phyloP scores from a whole-genome alignment of 2,797 vertebrate species.

The Aphelocoma californica region DNA sequence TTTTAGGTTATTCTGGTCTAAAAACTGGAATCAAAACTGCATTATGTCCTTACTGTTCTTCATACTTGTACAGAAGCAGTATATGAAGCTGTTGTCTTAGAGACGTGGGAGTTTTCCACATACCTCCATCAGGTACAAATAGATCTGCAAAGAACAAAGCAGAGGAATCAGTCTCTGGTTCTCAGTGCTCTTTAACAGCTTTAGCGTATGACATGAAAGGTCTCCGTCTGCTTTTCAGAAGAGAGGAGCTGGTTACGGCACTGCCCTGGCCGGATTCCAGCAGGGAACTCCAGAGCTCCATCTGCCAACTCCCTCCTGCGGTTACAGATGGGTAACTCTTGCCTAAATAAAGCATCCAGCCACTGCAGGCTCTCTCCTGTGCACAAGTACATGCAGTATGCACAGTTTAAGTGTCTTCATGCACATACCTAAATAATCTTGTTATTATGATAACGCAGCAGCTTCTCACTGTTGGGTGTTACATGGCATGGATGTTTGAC shows the following conservation, averaged over 20 bases:
- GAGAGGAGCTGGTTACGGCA: not conserved
- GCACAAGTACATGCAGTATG: not conserved
- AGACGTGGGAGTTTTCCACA: not conserved
- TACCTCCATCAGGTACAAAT: not conserved
- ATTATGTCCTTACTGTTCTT: not conserved
- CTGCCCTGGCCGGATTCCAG: not conserved
- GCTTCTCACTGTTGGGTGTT: not conserved
- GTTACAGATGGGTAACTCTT: not conserved
- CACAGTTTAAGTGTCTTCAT: not conserved
- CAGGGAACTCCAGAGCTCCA: not conserved
- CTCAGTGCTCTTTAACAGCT: not conserved
- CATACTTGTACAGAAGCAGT: not conserved
- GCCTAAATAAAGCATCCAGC: not conserved
- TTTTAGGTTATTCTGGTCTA: not conserved
- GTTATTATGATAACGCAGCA: not conserved
- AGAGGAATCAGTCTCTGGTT: not conserved
- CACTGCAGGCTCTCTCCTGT: not conserved
- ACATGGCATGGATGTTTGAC: not conserved
- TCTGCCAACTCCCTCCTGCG: not conserved
- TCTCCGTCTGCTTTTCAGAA: not conserved
- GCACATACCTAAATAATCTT: not conserved
- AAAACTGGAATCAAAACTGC: not conserved
- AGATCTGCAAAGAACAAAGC: not conserved
- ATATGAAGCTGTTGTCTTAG: not conserved
- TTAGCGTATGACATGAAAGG: not conserved